Evolutionary conservation across 1,140 invertebrate genomes (phyloP), one percentile per base, ranked within the genome.

Genomic region (Drosophila nasuta): DNA sequence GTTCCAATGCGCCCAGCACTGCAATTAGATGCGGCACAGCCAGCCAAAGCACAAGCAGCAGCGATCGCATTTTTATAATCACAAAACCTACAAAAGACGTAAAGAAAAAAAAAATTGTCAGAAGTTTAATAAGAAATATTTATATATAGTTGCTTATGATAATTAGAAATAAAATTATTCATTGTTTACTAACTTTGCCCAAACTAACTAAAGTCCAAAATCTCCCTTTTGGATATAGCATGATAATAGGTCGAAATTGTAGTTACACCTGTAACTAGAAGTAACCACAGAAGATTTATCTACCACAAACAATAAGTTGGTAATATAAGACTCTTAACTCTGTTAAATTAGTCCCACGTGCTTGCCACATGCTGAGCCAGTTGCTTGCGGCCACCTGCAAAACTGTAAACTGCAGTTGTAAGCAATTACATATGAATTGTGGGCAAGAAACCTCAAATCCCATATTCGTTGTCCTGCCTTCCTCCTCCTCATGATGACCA

Each of bases 301-400:
- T 38, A 57, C 15, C 38, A 25, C 58, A 75, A 56, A 56, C 82
- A 89, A 89, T 81, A 68, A 81, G 1, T 69, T 81, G 78, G 85
- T 78, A 88, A 90, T 63, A 75, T 67, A 67, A 81, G 49, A 15
- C 62, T 41, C 20, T 66, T 57, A 49, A 65, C 62, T 57, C 15
- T 2, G 35, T 15, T 30, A 17, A 17, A 57, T n/a, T 41, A 20
- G 1, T 35, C 17, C 7, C 17, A 57, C 1, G 49, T 54, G 15
- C 3, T 6, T 25, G 52, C 13, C 60, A 70, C 76, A 51, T 82
- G 52, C 71, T 35, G 15, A 60, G 48, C 49, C 41, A 54, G 20
- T 43, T 45, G 11, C 35, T 41, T 62, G 59, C 60, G 52, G 58
- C 10, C 7, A 38, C 0, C 35, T 38, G 35, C 30, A 33, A 25